A percentile compares a stretch with the other conserved stretches of the same genome.
Evolutionary conservation across 2,113 vertebrate species (phyloP).

Genomic region (Onychostruthus taczanowskii): DNA sequence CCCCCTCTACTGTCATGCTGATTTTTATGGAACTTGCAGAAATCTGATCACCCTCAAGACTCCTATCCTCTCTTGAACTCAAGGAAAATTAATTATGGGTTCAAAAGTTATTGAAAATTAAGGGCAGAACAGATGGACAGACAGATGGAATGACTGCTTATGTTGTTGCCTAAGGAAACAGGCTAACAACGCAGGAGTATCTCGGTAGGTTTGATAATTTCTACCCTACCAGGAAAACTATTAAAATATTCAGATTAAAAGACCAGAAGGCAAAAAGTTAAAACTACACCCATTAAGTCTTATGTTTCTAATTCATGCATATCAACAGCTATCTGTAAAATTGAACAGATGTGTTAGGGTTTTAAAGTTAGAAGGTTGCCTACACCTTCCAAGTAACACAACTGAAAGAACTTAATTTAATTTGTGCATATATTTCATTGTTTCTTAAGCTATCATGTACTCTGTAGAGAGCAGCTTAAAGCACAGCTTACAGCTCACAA

Average conservation of each 20-base stretch:
- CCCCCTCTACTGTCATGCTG: not conserved
- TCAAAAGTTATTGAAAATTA: constrained; percentile 53
- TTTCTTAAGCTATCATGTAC: not conserved
- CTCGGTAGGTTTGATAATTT: constrained; percentile 9
- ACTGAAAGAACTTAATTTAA: not conserved
- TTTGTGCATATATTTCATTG: not conserved
- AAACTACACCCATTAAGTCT: not conserved
- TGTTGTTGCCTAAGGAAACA: constrained; percentile 42
- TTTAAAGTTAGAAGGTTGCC: not conserved
- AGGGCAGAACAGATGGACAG: constrained; percentile 60
- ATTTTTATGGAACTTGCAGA: not conserved
- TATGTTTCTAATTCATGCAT: not conserved
- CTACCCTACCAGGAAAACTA: not conserved
- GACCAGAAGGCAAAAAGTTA: not conserved
- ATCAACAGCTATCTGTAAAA: not conserved
- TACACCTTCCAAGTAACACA: not conserved
- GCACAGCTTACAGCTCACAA: not conserved
- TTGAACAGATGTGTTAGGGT: not conserved
- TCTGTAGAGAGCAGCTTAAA: not conserved
- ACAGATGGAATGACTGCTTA: constrained; percentile 52
- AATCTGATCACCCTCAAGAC: not conserved
- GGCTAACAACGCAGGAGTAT: not conserved
- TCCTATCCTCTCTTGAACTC: constrained; percentile 17
- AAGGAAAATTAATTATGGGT: constrained; percentile 1
- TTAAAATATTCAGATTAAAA: not conserved